A percentile compares a stretch with the other conserved stretches of the same genome.
phyloP scores from a whole-genome alignment of 2,113 vertebrate genomes.

The Crotalus helleri region DNA sequence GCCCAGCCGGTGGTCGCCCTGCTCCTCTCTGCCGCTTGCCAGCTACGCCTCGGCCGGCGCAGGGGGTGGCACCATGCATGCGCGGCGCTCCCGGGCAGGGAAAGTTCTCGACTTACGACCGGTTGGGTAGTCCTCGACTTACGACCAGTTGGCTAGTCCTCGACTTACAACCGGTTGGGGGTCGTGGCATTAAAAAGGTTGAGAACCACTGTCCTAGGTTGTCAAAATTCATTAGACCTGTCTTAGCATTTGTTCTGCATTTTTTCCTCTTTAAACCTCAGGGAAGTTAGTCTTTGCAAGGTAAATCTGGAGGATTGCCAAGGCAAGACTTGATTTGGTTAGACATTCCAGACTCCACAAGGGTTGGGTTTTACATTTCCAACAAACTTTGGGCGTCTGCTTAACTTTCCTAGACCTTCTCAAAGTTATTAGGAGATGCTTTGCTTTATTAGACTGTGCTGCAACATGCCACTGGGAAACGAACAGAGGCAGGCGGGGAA shows the following conservation, averaged over 20 bases:
- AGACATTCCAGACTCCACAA: not conserved
- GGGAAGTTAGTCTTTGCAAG: not conserved
- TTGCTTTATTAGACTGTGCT: not conserved
- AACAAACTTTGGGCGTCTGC: not conserved
- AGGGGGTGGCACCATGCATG: no score
- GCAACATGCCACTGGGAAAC: not conserved
- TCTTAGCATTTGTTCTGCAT: not conserved
- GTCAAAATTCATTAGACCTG: not conserved
- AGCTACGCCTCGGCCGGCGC: no score
- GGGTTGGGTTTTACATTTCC: not conserved
- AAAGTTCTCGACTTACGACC: no score
- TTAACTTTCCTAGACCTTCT: not conserved
- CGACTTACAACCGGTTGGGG: no score
- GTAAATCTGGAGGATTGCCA: not conserved
- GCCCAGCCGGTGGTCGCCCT: no score
- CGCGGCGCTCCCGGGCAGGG: no score
- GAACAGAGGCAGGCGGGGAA: not conserved
- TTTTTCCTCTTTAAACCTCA: not conserved
- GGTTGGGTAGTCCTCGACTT: no score
- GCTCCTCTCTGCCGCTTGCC: no score
- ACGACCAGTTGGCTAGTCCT: no score
- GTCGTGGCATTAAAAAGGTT: no score
- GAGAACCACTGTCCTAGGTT: not conserved
- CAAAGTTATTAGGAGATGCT: not conserved
- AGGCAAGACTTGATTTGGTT: not conserved